These are phyloP conservation scores for Oxyruncus cristatus DNA, from an alignment of 2,113 vertebrate species.

Conservation along the genomic window DNA sequence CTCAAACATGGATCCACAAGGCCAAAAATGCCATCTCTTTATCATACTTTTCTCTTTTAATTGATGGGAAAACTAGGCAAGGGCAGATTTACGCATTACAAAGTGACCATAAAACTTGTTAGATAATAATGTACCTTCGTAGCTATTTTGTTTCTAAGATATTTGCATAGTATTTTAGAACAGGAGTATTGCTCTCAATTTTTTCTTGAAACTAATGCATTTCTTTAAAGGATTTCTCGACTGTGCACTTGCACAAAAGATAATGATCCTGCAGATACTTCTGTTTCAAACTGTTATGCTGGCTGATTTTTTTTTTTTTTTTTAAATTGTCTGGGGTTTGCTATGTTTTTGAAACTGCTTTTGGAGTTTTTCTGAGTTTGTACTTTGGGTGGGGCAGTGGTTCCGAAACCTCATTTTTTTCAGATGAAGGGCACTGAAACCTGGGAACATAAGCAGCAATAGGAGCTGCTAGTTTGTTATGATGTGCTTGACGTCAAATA, in stretches of 20 bases:
- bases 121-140: not conserved
- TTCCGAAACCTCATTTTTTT: not conserved
- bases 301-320: not conserved
- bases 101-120: not conserved
- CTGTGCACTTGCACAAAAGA: not conserved
- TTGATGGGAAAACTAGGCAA: slow-evolving; percentile 3
- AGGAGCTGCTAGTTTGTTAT: not conserved
- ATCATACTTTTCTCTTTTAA: not conserved
- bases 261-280: not conserved
- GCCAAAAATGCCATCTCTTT: not conserved
- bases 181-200: not conserved
- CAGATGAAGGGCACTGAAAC: not conserved
- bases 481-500: not conserved
- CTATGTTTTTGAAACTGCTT: not conserved
- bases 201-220: not conserved
- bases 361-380: not conserved
- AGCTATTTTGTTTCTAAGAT: not conserved
- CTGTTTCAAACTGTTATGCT: not conserved
- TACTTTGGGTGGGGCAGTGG: not conserved
- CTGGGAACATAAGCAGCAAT: not conserved
- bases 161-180: not conserved
- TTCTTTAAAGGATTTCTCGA: not conserved
- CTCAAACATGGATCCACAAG: slow-evolving; percentile 5
- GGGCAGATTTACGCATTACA: not conserved
- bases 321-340: not conserved